These are phyloP conservation scores for Falco columbarius DNA, from an alignment of 2,797 vertebrate genomes.

Conservation along the genomic window DNA sequence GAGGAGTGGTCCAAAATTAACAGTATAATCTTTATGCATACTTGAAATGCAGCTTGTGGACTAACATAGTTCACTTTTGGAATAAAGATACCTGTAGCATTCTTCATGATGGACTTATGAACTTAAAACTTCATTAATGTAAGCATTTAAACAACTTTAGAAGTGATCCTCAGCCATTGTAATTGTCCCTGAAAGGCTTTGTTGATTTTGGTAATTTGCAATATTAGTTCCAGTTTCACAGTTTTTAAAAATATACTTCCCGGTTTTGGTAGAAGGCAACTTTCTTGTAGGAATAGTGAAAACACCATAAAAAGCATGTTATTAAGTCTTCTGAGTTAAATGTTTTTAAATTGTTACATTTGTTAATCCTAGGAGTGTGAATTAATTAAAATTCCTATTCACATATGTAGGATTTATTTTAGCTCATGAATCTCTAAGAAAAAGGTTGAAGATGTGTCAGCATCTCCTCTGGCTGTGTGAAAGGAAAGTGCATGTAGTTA, in stretches of 20 bases:
- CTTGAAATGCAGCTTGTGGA: not conserved
- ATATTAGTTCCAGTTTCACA: not conserved
- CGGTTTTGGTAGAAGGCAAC: not conserved
- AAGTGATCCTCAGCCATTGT: not conserved
- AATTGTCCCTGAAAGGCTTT: not conserved
- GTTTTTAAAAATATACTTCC: not conserved
- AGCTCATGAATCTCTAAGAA: not conserved
- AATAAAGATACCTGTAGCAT: accelerated
- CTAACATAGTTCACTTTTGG: accelerated
- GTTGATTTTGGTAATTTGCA: not conserved
- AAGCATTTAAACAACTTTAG: not conserved
- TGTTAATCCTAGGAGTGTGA: not conserved
- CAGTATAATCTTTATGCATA: not conserved
- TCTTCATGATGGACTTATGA: not conserved
- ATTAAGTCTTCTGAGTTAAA: not conserved
- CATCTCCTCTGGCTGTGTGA: not conserved
- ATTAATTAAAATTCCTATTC: not conserved
- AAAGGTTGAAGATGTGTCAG: slow-evolving; percentile 5
- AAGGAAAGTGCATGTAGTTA: not conserved
- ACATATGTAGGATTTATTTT: not conserved
- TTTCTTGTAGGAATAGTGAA: not conserved
- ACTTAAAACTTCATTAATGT: not conserved
- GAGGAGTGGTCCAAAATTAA: not conserved
- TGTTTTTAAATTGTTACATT: not conserved
- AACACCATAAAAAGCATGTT: not conserved